Evolutionary conservation across 2,113 vertebrate genomes (phyloP).

Genomic region (Okapia johnstoni): DNA sequence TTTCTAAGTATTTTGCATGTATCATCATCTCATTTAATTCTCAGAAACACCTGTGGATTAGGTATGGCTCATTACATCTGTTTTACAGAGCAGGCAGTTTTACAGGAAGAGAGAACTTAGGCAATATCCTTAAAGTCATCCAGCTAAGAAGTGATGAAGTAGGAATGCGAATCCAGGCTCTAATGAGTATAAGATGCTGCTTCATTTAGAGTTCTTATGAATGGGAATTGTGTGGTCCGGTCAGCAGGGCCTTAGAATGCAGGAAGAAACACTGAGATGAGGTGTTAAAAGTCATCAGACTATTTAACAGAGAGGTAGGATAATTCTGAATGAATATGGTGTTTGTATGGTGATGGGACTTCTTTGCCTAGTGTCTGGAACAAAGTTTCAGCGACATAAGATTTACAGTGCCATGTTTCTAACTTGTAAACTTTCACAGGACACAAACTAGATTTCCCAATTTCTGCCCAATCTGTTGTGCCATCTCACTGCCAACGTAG

Average conservation of each 20-base stretch:
- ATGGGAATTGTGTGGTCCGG: neutral
- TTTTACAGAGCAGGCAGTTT: neutral
- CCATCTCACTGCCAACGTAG: neutral
- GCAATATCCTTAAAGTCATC: neutral
- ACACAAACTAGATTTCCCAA: neutral
- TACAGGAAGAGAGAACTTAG: neutral
- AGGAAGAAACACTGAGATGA: neutral
- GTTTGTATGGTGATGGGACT: neutral
- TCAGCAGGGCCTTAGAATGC: neutral
- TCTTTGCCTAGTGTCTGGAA: neutral
- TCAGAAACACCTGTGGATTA: neutral
- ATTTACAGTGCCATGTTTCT: neutral
- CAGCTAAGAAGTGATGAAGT: neutral
- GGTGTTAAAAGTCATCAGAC: neutral
- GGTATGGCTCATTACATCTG: neutral
- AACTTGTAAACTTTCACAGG: neutral
- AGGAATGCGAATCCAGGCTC: neutral
- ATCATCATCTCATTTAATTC: neutral
- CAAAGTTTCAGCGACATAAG: neutral
- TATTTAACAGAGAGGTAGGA: neutral
- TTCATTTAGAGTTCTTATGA: neutral
- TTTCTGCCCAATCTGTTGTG: neutral
- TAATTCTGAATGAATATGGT: neutral
- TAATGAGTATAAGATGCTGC: accelerated
- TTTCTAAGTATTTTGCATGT: neutral